Evolutionary conservation across 2,888 invertebrate species (phyloP).

Genomic region (Sarcophaga rosellei): DNA sequence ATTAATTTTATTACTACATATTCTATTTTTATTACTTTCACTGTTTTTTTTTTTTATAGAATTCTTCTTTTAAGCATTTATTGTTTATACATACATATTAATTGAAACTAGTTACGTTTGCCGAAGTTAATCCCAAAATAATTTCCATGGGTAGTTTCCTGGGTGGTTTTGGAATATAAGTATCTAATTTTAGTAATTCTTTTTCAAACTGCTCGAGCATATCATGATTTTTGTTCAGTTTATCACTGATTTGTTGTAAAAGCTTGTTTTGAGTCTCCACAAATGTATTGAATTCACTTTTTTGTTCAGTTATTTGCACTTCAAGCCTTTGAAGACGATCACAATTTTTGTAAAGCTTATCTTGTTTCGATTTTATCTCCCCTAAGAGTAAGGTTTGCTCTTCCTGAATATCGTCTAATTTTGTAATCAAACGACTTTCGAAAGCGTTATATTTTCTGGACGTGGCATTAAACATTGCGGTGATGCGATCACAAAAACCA

Average conservation of each 20-base stretch:
- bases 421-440: slow-evolving; percentile 39
- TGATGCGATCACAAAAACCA: slow-evolving; percentile 22
- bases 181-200: slow-evolving; percentile 23
- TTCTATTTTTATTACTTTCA: too few species aligned
- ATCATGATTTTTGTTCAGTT: slow-evolving; percentile 31
- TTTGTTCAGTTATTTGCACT: slow-evolving; percentile 26
- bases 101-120: slow-evolving; percentile 30
- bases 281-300: slow-evolving; percentile 1
- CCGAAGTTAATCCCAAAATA: slow-evolving; percentile 41
- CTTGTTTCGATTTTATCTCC: slow-evolving; percentile 22
- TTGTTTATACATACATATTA: neutral
- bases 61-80: too few species aligned
- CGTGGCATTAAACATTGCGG: slow-evolving; percentile 37
- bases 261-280: slow-evolving; percentile 12
- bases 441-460: slow-evolving; percentile 42
- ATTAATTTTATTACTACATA: too few species aligned
- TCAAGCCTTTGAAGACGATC: slow-evolving; percentile 20
- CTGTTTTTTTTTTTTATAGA: too few species aligned
- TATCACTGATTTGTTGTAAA: slow-evolving; percentile 38
- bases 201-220: slow-evolving; percentile 30
- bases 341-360: slow-evolving; percentile 37
- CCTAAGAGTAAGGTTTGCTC: slow-evolving; percentile 41
- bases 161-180: neutral
- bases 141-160: slow-evolving; percentile 41
- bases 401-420: slow-evolving; percentile 47